Evolutionary conservation across 2,888 invertebrate species (phyloP).

Genomic region (Noctua fimbriata): DNA sequence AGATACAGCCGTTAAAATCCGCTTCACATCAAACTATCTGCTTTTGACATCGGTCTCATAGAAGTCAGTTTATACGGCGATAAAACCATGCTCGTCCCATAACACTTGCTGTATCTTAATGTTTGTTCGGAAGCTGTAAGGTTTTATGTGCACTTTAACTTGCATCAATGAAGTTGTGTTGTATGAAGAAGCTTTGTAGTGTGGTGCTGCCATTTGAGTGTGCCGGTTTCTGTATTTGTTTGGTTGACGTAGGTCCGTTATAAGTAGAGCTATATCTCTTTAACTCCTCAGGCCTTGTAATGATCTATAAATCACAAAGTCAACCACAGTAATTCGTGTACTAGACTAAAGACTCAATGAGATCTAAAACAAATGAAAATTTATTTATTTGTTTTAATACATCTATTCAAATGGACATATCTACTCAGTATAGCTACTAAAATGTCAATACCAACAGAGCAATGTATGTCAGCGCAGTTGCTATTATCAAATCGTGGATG

Average conservation of each 20-base stretch:
- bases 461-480: not conserved
- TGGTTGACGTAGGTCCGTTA: not conserved
- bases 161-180: slow-evolving; percentile 64
- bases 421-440: not conserved
- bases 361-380: not conserved
- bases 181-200: slow-evolving; percentile 18
- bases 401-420: not conserved
- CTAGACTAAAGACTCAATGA: not conserved
- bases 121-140: slow-evolving; percentile 79
- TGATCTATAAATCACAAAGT: not conserved
- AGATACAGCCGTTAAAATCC: slow-evolving; percentile 66
- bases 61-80: slow-evolving; percentile 81
- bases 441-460: not conserved
- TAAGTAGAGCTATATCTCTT: not conserved
- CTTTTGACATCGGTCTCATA: slow-evolving; percentile 75
- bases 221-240: not conserved
- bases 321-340: not conserved
- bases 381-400: not conserved
- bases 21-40: slow-evolving; percentile 71
- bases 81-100: slow-evolving; percentile 82
- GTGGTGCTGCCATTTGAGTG: not conserved
- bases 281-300: not conserved
- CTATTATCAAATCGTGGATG: not conserved
- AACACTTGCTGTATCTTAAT: slow-evolving; percentile 80
- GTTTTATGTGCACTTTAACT: slow-evolving; percentile 73